Evolutionary conservation across 2,888 invertebrate genomes (phyloP), one percentile per base, ranked within the genome.

Genomic region (Yponomeuta sedellus): DNA sequence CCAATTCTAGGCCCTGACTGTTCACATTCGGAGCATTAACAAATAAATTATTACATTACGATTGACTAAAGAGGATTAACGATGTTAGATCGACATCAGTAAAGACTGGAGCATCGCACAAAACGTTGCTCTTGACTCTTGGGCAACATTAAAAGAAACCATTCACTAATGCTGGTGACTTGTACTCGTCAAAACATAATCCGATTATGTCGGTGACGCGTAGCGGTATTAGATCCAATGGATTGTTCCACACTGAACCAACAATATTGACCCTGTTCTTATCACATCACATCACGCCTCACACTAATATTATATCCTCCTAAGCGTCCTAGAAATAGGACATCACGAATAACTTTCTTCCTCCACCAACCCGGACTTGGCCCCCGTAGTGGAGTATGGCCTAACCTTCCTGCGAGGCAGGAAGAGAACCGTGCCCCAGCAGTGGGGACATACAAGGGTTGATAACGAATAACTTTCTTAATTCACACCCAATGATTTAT

Each of bases 141-240:
- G 79, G 77, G 79, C 80, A 85, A 85, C 76, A 73, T 77, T 81
- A 83, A 82, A 83, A 77, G 81, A 79, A 83, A 81, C 61, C 66
- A 39, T 67, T 82, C 81, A 79, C 76, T 79, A 76, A 81, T 80
- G 81, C 83, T 78, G 79, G 16, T n/a, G 22, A 28, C 62, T 80
- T 82, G 76, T 74, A 77, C 79, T 71, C 73, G 77, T 78, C 79
- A 79, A 78, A 71, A 40, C 16, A 69, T 75, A 77, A 89, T 88
- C 89, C 81, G 89, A 88, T 89, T 89, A 89, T 74, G 76, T 76
- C 77, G 79, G 78, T 75, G 75, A 77, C 75, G 71, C 74, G 77
- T 81, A 84, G 80, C 82, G 81, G 81, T 70, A 70, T 68, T 73
- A 73, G 72, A 70, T 69, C 71, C 66, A 66, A 62, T 61, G 19